Percentiles rank a stretch among this genome's conserved stretches.
phyloP scores from a whole-genome alignment of 2,888 invertebrate species.

The Drosophila conformis region DNA sequence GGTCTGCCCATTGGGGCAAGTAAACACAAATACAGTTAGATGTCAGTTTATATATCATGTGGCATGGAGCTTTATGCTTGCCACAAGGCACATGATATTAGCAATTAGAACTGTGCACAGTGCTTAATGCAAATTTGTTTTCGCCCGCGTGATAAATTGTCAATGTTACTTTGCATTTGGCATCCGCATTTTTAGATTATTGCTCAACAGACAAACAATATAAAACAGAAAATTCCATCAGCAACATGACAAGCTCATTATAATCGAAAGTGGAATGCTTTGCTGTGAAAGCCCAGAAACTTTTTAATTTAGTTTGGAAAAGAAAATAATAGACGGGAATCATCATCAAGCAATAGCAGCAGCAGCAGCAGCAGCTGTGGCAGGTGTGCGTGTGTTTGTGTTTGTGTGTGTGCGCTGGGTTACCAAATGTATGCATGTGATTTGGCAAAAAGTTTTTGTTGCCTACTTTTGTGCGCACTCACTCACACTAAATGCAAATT shows the following conservation, averaged over 20 bases:
- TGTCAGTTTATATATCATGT: slow-evolving; percentile 26
- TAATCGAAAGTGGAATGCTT: slow-evolving; percentile 36
- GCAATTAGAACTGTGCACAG: slow-evolving; percentile 45
- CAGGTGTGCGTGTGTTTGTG: slow-evolving; percentile 2
- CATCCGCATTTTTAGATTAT: slow-evolving; percentile 7
- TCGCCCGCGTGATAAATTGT: slow-evolving; percentile 30
- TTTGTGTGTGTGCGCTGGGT: background rate
- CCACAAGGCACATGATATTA: slow-evolving; percentile 18
- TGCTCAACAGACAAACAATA: background rate
- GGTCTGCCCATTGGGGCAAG: slow-evolving; percentile 39
- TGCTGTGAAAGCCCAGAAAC: slow-evolving; percentile 40
- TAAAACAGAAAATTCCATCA: slow-evolving; percentile 17
- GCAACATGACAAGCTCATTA: slow-evolving; percentile 69
- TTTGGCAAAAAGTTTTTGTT: slow-evolving; percentile 60
- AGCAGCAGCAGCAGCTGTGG: background rate
- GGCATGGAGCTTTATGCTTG: slow-evolving; percentile 8
- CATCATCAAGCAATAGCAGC: slow-evolving; percentile 20
- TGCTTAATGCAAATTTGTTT: slow-evolving; percentile 44
- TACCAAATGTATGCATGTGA: slow-evolving; percentile 64
- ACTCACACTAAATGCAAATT: slow-evolving; percentile 72
- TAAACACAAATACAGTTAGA: slow-evolving; percentile 31
- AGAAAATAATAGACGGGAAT: slow-evolving; percentile 63
- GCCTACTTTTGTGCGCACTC: slow-evolving; percentile 66
- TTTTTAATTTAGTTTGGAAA: slow-evolving; percentile 74
- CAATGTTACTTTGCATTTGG: slow-evolving; percentile 21